Evolutionary conservation across 2,888 invertebrate species (phyloP), one percentile per base, ranked within the genome.

Genomic region (Ecdyonurus torrentis): DNA sequence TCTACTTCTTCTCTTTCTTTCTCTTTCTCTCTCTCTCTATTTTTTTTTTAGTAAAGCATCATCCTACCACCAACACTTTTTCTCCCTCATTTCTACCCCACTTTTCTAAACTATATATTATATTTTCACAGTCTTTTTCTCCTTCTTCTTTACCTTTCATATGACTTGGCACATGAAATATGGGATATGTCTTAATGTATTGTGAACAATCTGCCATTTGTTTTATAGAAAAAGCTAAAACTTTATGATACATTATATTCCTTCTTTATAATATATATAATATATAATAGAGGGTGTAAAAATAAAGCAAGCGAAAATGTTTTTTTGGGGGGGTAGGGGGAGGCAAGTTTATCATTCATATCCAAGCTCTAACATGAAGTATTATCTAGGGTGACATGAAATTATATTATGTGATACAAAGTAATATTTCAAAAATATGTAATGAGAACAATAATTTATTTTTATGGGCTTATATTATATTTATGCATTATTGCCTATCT

Each of bases 201-300:
- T 62, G 62, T 62, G 62, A 62, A 62, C 62, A 62, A 58, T 62
- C 55, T 62, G 62, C 58, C 62, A 62, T 62, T 62, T 62, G 62
- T 62, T 62, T 62, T 58, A 24, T 58, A 55, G 58, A 37, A 37
- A 37, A 37, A 37, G 37, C 37, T 37, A 37, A 37, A 62, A 62
- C 58, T 62, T 62, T 62, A 62, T 62, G 62, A 62, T 58, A 58
- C 58, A 58, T 62, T 37, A 37, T 37, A 37, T 37, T 37, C 37
- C 37, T 37, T 37, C 37, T n/a, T n/a, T n/a, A 37, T 37, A 37
- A 37, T 37, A 37, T 37, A 37, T n/a, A n/a, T n/a, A n/a, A n/a
- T n/a, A n/a, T n/a, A n/a, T n/a, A n/a, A n/a, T 10, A 37, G 37
- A 37, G 37, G 37, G 37, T 37, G 37, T 37, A 37, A 37, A 37